phyloP scores from a whole-genome alignment of 2,797 vertebrate species.

The Thripadectes ignobilis region DNA sequence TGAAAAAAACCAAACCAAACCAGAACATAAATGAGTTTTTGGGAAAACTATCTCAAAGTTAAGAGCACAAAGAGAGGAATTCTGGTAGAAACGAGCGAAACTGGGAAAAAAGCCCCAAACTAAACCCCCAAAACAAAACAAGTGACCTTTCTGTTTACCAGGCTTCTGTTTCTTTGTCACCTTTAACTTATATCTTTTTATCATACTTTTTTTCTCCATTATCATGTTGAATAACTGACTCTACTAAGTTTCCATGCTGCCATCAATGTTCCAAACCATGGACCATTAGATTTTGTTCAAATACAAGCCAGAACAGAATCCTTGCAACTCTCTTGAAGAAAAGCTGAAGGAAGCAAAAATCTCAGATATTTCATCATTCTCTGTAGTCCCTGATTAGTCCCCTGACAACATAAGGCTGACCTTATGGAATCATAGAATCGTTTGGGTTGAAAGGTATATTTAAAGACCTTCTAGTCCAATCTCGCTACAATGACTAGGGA shows the following conservation, averaged over 20 bases:
- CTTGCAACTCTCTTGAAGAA: background rate
- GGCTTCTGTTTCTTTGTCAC: background rate
- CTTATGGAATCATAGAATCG: background rate
- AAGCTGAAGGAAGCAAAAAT: background rate
- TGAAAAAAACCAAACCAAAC: background rate
- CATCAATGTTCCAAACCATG: background rate
- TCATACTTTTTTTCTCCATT: background rate
- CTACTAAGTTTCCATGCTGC: fast-evolving
- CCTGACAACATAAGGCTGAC: background rate
- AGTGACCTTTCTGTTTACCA: background rate
- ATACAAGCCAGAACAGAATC: background rate
- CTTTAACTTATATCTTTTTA: background rate
- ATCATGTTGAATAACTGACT: background rate
- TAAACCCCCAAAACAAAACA: background rate
- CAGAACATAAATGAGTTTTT: background rate
- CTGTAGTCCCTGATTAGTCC: background rate
- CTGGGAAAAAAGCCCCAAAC: fast-evolving
- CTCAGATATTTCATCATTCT: background rate
- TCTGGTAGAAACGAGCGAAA: background rate
- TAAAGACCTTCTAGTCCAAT: background rate
- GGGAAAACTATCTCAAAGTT: background rate
- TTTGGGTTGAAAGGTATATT: background rate
- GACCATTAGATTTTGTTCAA: background rate
- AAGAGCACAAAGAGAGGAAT: background rate
- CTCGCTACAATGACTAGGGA: too few relatives aligned